phyloP scores from a whole-genome alignment of 2,888 invertebrate species.

The Eucriotettix oculatus region DNA sequence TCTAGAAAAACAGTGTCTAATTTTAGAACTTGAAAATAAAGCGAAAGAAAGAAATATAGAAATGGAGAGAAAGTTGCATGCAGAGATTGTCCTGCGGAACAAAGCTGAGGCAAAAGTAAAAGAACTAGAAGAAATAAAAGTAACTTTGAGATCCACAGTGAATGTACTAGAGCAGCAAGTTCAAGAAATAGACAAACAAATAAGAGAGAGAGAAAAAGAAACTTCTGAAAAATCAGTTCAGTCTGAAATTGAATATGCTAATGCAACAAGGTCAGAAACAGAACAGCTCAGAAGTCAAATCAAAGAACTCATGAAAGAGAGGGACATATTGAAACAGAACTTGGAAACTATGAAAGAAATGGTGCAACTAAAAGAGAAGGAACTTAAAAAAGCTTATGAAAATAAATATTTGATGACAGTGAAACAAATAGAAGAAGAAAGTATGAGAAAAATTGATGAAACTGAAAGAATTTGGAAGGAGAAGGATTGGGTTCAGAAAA shows the following conservation, averaged over 20 bases:
- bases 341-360: not conserved
- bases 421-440: constrained; percentile 11
- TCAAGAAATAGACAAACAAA: not conserved
- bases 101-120: constrained; percentile 3
- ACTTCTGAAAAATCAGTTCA: no score
- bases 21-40: constrained; percentile 16
- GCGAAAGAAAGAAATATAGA: constrained; percentile 3
- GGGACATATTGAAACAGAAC: not conserved
- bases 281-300: no score
- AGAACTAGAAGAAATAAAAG: not conserved
- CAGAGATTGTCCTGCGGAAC: not conserved
- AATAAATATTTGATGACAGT: not conserved
- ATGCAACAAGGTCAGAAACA: no score
- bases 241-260: no score
- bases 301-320: no score
- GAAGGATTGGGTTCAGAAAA: constrained; percentile 28
- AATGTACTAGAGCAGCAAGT: constrained; percentile 9
- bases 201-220: not conserved
- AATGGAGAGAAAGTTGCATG: constrained; percentile 5
- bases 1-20: constrained; percentile 22
- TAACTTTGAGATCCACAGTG: not conserved
- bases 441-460: constrained; percentile 28
- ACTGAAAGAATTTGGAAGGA: constrained; percentile 33
- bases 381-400: not conserved
- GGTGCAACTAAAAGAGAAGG: not conserved